phyloP scores from a whole-genome alignment of 2,888 invertebrate species.

The Agonopterix subpropinquella region DNA sequence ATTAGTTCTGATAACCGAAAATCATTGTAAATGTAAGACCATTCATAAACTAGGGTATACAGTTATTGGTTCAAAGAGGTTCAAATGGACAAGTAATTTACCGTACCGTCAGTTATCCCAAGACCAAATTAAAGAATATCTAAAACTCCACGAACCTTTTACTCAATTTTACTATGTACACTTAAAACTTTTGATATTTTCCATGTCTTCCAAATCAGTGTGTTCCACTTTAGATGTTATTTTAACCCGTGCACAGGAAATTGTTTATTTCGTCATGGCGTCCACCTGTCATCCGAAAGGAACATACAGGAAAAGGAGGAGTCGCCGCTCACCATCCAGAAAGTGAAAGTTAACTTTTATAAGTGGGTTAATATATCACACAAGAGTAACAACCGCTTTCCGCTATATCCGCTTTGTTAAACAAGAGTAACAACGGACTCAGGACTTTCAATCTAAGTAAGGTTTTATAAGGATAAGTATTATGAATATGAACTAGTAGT shows the following conservation, averaged over 20 bases:
- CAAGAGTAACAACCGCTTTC: background rate
- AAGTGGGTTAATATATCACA: too few species aligned
- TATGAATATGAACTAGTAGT: background rate
- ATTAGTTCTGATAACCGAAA: constrained; percentile 8
- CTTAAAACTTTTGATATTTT: background rate
- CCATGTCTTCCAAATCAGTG: background rate
- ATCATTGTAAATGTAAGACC: too few species aligned
- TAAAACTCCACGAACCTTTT: background rate
- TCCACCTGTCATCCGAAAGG: constrained; percentile 39
- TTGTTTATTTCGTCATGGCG: constrained; percentile 36
- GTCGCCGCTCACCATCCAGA: background rate
- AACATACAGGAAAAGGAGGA: constrained; percentile 20
- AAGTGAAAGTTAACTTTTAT: background rate
- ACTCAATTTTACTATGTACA: background rate
- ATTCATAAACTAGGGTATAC: too few species aligned
- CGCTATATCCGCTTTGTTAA: too few species aligned
- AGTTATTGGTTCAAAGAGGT: too few species aligned
- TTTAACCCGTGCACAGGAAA: constrained; percentile 42
- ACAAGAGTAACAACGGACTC: background rate
- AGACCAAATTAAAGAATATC: too few species aligned
- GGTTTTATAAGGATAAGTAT: background rate
- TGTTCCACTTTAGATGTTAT: constrained; percentile 20
- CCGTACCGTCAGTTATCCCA: too few species aligned
- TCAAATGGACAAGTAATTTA: too few species aligned
- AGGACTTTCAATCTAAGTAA: background rate